phyloP scores from a whole-genome alignment of 2,113 vertebrate species.

The Tinamus guttatus region DNA sequence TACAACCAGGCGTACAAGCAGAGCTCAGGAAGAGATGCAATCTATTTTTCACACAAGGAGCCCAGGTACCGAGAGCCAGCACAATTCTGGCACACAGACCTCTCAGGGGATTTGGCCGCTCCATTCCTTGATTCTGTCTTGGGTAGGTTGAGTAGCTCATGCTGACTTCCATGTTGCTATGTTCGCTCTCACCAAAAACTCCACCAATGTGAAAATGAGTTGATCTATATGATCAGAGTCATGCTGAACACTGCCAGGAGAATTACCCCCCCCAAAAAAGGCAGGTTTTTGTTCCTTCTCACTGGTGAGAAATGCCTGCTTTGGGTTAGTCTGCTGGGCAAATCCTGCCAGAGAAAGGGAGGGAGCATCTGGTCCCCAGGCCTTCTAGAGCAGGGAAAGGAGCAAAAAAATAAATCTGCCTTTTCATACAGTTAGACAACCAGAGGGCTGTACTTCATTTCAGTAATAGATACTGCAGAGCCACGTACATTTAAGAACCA shows the following conservation, averaged over 20 bases:
- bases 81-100: background rate
- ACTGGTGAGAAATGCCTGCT: background rate
- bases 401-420: no score
- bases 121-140: fast-evolving
- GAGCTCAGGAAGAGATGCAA: background rate
- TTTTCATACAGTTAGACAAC: background rate
- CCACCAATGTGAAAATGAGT: background rate
- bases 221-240: background rate
- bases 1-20: background rate
- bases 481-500: background rate
- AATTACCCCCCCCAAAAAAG: background rate
- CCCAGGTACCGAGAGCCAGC: background rate
- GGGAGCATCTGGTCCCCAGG: background rate
- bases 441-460: background rate
- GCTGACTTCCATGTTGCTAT: fast-evolving
- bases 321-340: background rate
- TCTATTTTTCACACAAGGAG: background rate
- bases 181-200: background rate
- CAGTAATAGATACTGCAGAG: background rate
- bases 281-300: background rate
- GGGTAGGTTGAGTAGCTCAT: background rate
- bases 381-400: background rate
- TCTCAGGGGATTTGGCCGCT: background rate
- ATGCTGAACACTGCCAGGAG: background rate
- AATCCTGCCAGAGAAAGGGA: background rate